A percentile compares a stretch with the other conserved stretches of the same genome.
These are phyloP conservation scores for Channallabes apus DNA, from an alignment of 2,797 vertebrate species.

Conservation along the genomic window DNA sequence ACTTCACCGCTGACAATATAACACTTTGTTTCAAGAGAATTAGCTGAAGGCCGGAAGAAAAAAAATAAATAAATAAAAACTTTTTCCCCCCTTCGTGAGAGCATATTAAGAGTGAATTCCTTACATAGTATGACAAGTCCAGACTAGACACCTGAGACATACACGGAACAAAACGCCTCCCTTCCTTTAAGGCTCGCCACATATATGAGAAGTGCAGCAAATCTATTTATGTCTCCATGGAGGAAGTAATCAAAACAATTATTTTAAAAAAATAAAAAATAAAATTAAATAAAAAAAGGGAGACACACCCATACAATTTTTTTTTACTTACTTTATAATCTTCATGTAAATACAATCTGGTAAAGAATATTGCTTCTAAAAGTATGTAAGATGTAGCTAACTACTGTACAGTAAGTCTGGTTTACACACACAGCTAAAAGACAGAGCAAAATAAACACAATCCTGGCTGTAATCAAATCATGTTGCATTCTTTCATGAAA, in stretches of 20 bases:
- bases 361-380: background rate
- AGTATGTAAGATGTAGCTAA: background rate
- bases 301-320: too few relatives aligned
- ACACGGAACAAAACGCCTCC: background rate
- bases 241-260: background rate
- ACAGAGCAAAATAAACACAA: background rate
- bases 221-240: conserved; percentile 6
- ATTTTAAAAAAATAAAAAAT: background rate
- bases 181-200: conserved; percentile 22
- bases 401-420: background rate
- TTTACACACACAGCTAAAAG: background rate
- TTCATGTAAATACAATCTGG: background rate
- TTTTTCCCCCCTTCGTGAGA: background rate
- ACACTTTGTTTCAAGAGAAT: background rate
- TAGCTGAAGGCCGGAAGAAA: background rate
- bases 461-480: background rate
- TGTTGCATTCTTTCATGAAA: too few relatives aligned
- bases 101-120: conserved; percentile 3
- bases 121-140: conserved; percentile 8
- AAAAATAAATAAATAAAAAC: background rate
- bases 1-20: background rate
- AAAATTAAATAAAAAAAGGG: too few relatives aligned
- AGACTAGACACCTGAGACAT: background rate
- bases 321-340: background rate
- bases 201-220: conserved; percentile 16